These are phyloP conservation scores for Malaclemys terrapin DNA, from an alignment of 2,113 vertebrate genomes.

Conservation along the genomic window DNA sequence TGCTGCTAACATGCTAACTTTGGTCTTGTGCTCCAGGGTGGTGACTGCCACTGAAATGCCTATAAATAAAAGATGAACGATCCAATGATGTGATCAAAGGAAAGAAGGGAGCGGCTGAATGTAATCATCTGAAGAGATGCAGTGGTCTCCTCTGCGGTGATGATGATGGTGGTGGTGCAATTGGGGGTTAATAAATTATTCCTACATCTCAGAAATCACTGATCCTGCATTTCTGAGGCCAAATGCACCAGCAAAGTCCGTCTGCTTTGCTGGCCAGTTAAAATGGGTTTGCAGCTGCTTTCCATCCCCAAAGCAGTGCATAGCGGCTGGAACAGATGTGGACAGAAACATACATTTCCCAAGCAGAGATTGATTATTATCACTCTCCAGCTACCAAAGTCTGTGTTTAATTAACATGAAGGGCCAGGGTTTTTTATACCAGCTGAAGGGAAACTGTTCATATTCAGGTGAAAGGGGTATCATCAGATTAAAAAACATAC, in stretches of 20 bases:
- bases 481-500: neutral
- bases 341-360: neutral
- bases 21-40: neutral
- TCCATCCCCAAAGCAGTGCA: neutral
- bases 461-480: neutral
- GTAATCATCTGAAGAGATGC: neutral
- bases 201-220: neutral
- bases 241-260: neutral
- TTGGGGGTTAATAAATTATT: neutral
- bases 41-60: neutral
- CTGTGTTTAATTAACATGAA: neutral
- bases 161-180: neutral
- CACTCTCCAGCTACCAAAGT: neutral
- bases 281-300: neutral
- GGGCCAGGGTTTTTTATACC: neutral
- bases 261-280: neutral
- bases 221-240: neutral
- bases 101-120: neutral
- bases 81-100: neutral
- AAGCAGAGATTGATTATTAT: neutral
- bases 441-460: neutral
- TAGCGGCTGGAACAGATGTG: neutral
- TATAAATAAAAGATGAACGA: neutral
- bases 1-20: fast-evolving
- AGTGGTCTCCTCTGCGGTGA: neutral